These are phyloP conservation scores for Poeciliopsis paucimaculata DNA, from an alignment of 2,797 vertebrate species.

Conservation along the genomic window DNA sequence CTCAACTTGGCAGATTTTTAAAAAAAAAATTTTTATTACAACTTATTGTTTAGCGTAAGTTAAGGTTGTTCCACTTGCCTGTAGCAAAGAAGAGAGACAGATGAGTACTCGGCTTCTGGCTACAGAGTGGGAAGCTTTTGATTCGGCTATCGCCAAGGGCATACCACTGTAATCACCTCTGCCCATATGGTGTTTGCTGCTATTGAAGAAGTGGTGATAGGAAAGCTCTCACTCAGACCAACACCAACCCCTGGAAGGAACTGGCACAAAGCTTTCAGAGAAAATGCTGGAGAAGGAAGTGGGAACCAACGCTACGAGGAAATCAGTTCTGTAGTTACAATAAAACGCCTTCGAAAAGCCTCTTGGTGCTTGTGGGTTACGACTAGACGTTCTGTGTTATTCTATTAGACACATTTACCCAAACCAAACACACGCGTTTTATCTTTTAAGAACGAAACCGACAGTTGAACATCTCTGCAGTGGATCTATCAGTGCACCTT, in stretches of 20 bases:
- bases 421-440: not conserved
- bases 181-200: not conserved
- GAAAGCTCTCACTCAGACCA: not conserved
- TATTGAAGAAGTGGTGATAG: not conserved
- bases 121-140: not conserved
- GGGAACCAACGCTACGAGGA: not conserved
- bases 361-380: not conserved
- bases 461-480: not conserved
- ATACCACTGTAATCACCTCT: not conserved
- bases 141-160: not conserved
- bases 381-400: not conserved
- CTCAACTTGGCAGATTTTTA: not conserved
- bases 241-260: not conserved
- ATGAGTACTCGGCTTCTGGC: not conserved
- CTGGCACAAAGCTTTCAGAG: not conserved
- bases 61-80: not conserved
- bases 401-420: not conserved
- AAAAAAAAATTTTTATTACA: not conserved
- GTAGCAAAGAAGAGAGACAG: not conserved
- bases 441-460: not conserved
- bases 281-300: not conserved
- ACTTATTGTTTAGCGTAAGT: not conserved
- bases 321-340: not conserved
- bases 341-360: not conserved
- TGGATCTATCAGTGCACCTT: not conserved